phyloP scores from a whole-genome alignment of 1,140 invertebrate species.

The Bacillus rossius region DNA sequence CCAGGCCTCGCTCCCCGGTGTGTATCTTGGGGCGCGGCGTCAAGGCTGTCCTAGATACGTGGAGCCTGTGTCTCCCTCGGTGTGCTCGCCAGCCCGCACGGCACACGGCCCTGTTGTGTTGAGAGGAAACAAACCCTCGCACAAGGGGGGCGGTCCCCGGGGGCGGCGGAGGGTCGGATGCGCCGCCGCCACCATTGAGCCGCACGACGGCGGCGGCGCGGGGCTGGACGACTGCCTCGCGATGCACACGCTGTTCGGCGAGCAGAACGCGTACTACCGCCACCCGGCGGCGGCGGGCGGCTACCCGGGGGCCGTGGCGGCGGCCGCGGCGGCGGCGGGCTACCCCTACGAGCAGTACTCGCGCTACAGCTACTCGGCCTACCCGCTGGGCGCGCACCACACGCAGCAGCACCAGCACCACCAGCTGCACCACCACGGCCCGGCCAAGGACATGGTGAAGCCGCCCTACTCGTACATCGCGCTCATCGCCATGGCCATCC shows the following conservation, averaged over 20 bases:
- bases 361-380: slow-evolving; percentile 66
- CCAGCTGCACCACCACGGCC: slow-evolving; percentile 60
- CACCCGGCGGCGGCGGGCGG: slow-evolving; percentile 41
- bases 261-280: slow-evolving; percentile 67
- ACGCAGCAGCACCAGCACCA: slow-evolving; percentile 52
- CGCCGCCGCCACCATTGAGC: too few species aligned
- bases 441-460: slow-evolving; percentile 84
- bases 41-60: slow-evolving; percentile 19
- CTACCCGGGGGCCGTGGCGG: slow-evolving; percentile 35
- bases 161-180: too few species aligned
- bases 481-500: slow-evolving; percentile 97
- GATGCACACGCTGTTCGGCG: slow-evolving; percentile 85
- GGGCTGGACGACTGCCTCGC: slow-evolving; percentile 17
- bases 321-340: slow-evolving; percentile 45
- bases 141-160: too few species aligned
- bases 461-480: slow-evolving; percentile 98
- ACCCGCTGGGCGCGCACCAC: slow-evolving; percentile 52
- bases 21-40: not conserved
- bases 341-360: slow-evolving; percentile 55
- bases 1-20: not conserved
- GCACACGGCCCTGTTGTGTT: slow-evolving; percentile 21
- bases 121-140: slow-evolving; percentile 31
- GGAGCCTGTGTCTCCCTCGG: slow-evolving; percentile 20
- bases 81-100: slow-evolving; percentile 15
- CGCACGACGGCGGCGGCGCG: not conserved